These are phyloP conservation scores for Champsocephalus esox DNA, from an alignment of 2,797 vertebrate species.

Conservation along the genomic window DNA sequence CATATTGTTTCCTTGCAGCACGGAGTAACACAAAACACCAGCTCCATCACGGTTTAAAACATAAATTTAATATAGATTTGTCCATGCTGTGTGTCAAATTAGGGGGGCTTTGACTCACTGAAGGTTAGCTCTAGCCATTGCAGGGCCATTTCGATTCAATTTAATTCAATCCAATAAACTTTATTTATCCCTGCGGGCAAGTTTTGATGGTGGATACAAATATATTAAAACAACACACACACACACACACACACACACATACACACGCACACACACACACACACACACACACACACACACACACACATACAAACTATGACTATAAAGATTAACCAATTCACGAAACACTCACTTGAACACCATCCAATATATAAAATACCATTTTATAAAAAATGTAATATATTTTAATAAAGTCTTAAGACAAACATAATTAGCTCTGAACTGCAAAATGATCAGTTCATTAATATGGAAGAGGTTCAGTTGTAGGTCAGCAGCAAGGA, in stretches of 20 bases:
- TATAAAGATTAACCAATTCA: conserved; percentile 39
- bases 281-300: conserved; percentile 41
- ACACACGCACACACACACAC: conserved; percentile 26
- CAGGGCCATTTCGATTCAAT: conserved; percentile 67
- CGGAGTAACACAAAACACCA: conserved; percentile 6
- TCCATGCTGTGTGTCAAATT: conserved; percentile 62
- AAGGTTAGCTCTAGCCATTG: conserved; percentile 62
- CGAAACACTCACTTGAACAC: conserved; percentile 10
- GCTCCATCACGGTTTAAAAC: conserved; percentile 29
- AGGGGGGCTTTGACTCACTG: conserved; percentile 53
- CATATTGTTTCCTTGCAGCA: conserved; percentile 31
- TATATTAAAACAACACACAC: conserved; percentile 65
- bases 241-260: conserved; percentile 19
- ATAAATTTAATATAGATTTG: conserved; percentile 61
- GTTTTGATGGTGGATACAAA: conserved; percentile 67
- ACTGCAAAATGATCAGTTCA: not conserved
- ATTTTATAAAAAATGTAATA: not conserved
- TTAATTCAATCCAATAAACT: conserved; percentile 74
- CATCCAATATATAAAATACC: not conserved
- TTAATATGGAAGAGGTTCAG: conserved; percentile 4
- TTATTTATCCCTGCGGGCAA: conserved; percentile 71
- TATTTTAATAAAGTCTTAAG: conserved; percentile 4
- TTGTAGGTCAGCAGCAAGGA: not conserved
- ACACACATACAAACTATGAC: conserved; percentile 41
- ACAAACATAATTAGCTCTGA: conserved; percentile 2